phyloP scores from a whole-genome alignment of 2,888 invertebrate species.

The Fissipunctia ypsillon region DNA sequence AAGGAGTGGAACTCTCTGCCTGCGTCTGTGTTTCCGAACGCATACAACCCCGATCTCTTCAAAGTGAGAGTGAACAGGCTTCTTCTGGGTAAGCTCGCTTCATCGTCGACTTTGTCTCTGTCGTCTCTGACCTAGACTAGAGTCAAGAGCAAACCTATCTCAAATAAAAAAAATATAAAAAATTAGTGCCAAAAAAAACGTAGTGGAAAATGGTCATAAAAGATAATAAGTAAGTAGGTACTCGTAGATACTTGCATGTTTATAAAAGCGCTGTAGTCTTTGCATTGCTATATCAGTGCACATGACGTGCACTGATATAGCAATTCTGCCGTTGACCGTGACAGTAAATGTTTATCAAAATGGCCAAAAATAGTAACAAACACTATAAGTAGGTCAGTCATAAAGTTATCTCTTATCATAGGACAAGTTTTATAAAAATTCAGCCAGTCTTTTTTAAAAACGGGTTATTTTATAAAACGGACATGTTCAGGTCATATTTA shows the following conservation, averaged over 20 bases:
- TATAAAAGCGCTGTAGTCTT: too few species aligned
- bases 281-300: too few species aligned
- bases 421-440: constrained; percentile 9
- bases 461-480: constrained; percentile 35
- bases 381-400: constrained; percentile 28
- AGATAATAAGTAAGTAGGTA: background rate
- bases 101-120: too few species aligned
- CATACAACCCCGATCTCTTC: too few species aligned
- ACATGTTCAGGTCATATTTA: constrained; percentile 13
- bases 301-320: background rate
- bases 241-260: background rate
- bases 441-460: background rate
- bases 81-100: too few species aligned
- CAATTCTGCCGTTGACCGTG: background rate
- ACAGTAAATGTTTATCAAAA: constrained; percentile 29
- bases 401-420: constrained; percentile 38
- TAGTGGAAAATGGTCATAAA: background rate
- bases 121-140: too few species aligned
- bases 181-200: too few species aligned
- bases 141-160: too few species aligned
- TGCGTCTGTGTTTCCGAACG: too few species aligned
- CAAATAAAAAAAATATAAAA: too few species aligned
- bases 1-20: too few species aligned
- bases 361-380: constrained; percentile 9
- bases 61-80: too few species aligned